These are phyloP conservation scores for Paratilapia polleni DNA, from an alignment of 2,113 vertebrate species.

Conservation along the genomic window DNA sequence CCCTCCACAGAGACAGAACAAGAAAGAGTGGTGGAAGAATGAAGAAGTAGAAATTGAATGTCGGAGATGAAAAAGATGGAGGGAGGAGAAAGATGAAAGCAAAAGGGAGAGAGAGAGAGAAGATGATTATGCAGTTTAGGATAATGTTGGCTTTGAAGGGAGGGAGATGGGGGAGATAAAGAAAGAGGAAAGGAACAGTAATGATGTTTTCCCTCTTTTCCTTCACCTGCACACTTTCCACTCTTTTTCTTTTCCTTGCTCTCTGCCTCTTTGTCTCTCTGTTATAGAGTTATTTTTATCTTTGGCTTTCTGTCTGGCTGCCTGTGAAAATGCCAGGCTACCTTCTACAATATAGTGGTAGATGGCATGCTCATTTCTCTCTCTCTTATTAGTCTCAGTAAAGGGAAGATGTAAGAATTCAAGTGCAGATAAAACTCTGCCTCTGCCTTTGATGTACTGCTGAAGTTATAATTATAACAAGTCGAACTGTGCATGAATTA, in stretches of 20 bases:
- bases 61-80: constrained; percentile 2
- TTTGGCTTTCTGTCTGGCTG: constrained; percentile 3
- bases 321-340: constrained; percentile 4
- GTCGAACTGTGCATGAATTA: not conserved
- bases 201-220: not conserved
- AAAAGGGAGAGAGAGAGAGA: not conserved
- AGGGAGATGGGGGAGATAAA: not conserved
- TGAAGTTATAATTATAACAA: not conserved
- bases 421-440: not conserved
- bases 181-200: not conserved
- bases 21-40: not conserved
- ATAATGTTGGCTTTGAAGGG: constrained; percentile 20
- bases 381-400: not conserved
- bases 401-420: not conserved
- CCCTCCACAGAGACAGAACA: not conserved
- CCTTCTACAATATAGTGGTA: not conserved
- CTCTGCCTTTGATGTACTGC: constrained; percentile 4
- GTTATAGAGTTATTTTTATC: constrained; percentile 31
- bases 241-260: not conserved
- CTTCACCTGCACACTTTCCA: not conserved
- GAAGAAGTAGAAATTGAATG: constrained; percentile 30
- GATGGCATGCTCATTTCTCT: not conserved
- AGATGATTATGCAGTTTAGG: constrained; percentile 24
- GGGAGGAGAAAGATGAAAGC: constrained; percentile 35
- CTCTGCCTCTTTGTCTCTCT: not conserved